Conservation (phyloP, 2,888 invertebrate genomes). For the Drosophila affinis region DNA sequence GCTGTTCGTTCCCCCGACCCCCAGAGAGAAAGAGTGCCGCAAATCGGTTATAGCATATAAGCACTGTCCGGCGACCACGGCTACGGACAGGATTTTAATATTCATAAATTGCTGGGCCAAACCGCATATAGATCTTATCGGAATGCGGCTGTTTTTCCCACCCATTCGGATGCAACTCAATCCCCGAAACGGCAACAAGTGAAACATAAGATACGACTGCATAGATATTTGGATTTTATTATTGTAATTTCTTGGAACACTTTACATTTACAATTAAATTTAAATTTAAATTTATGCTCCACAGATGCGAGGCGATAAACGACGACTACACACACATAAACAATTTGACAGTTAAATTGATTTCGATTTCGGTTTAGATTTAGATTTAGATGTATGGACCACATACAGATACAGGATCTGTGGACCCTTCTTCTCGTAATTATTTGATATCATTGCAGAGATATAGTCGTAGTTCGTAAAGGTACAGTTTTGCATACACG, state of each 20-base stretch:
- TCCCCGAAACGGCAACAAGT: conserved; percentile 25
- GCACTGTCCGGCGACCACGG: conserved; percentile 43
- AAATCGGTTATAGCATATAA: not conserved
- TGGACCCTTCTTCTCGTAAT: conserved; percentile 22
- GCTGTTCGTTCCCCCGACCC: conserved; percentile 26
- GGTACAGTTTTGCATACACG: conserved; percentile 41
- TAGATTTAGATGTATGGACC: conserved; percentile 40
- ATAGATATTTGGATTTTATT: conserved; percentile 70
- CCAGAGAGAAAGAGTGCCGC: conserved; percentile 14
- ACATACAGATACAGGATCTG: conserved; percentile 30
- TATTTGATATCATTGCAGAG: conserved; percentile 54
- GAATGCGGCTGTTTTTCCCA: not conserved
- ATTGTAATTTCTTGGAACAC: conserved; percentile 74
- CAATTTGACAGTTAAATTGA: conserved; percentile 74
- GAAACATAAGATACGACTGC: conserved; percentile 12
- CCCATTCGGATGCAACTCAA: conserved; percentile 8
- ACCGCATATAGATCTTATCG: conserved; percentile 58
- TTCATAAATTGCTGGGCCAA: conserved; percentile 63
- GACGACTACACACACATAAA: conserved; percentile 77
- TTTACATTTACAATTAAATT: conserved; percentile 73
- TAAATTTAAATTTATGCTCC: conserved; percentile 66
- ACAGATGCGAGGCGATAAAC: conserved; percentile 66
- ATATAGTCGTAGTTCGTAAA: conserved; percentile 45
- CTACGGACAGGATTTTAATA: conserved; percentile 55
- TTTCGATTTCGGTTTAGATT: conserved; percentile 23